A percentile compares a stretch with the other conserved stretches of the same genome.
Evolutionary conservation across 1,140 invertebrate species (phyloP).

Genomic region (Sesamia nonagrioides): DNA sequence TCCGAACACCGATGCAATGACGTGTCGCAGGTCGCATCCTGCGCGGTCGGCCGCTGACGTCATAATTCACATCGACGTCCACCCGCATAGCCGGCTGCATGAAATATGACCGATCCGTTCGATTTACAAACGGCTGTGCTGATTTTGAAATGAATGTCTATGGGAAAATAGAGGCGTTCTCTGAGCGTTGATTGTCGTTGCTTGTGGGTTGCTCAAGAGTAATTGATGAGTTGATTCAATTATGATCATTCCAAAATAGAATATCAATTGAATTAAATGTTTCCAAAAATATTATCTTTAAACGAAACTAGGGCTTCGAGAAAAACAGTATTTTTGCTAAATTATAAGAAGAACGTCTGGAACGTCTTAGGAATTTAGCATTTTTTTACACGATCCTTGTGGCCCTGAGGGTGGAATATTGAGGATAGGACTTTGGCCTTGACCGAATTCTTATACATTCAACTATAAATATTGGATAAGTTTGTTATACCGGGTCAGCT

Average conservation of each 20-base stretch:
- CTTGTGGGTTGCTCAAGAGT: neutral
- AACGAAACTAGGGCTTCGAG: neutral
- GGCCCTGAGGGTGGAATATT: conserved; percentile 13
- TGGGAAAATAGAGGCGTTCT: conserved; percentile 28
- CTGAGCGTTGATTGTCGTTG: neutral
- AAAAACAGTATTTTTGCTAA: neutral
- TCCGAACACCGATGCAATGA: conserved; percentile 52
- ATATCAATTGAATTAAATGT: neutral
- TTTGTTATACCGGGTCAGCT: conserved; percentile 24
- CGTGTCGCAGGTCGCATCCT: conserved; percentile 55
- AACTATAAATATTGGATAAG: conserved; percentile 49
- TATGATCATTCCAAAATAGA: too few species aligned
- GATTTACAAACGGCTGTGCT: conserved; percentile 40
- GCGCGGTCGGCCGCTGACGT: conserved; percentile 49
- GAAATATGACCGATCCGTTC: conserved; percentile 48
- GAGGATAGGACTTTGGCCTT: conserved; percentile 22
- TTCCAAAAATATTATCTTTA: neutral
- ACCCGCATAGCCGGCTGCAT: conserved; percentile 43
- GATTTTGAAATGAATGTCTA: conserved; percentile 45
- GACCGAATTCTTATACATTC: conserved; percentile 46
- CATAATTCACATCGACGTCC: conserved; percentile 53
- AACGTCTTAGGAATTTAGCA: conserved; percentile 9
- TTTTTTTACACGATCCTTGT: conserved; percentile 22
- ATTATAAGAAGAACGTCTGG: neutral
- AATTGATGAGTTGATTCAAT: too few species aligned